These are phyloP conservation scores for Desoria tigrina DNA, from an alignment of 2,888 invertebrate species.

Conservation along the genomic window DNA sequence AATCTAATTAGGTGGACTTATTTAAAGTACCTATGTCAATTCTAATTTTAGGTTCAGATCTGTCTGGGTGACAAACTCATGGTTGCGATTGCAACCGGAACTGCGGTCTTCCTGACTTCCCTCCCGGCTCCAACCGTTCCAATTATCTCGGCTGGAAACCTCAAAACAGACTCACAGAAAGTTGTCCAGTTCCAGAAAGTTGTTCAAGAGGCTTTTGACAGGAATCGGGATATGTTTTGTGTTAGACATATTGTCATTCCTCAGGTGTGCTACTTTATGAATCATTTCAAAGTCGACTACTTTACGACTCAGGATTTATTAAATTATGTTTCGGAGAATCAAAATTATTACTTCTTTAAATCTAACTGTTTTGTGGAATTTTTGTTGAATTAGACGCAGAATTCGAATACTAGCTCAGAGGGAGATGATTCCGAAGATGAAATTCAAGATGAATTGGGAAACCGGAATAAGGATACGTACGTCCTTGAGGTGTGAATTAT, in stretches of 20 bases:
- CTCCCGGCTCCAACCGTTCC: conserved; percentile 75
- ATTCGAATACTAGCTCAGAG: conserved; percentile 5
- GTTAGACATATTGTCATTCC: conserved; percentile 58
- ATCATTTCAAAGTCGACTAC: neutral
- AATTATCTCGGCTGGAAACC: conserved; percentile 68
- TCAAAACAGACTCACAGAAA: conserved; percentile 67
- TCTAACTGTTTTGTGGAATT: too few species aligned
- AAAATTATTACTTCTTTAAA: too few species aligned
- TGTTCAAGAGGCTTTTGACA: conserved; percentile 69
- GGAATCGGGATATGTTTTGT: conserved; percentile 72
- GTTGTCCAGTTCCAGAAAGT: conserved; percentile 70
- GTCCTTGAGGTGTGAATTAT: conserved; percentile 67
- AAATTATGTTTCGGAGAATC: too few species aligned
- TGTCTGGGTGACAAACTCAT: conserved; percentile 85
- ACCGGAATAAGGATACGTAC: conserved; percentile 78
- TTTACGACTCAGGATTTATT: too few species aligned
- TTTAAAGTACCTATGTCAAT: too few species aligned
- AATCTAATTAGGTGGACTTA: too few species aligned
- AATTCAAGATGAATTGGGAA: conserved; percentile 61
- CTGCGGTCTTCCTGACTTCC: conserved; percentile 76
- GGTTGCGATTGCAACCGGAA: conserved; percentile 84
- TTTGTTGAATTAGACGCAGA: neutral
- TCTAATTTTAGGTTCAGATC: conserved; percentile 64
- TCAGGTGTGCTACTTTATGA: conserved; percentile 21
- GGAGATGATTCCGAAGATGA: conserved; percentile 70